These are phyloP conservation scores for Crocodylus rhombifer DNA, from an alignment of 2,797 vertebrate species.

Conservation along the genomic window DNA sequence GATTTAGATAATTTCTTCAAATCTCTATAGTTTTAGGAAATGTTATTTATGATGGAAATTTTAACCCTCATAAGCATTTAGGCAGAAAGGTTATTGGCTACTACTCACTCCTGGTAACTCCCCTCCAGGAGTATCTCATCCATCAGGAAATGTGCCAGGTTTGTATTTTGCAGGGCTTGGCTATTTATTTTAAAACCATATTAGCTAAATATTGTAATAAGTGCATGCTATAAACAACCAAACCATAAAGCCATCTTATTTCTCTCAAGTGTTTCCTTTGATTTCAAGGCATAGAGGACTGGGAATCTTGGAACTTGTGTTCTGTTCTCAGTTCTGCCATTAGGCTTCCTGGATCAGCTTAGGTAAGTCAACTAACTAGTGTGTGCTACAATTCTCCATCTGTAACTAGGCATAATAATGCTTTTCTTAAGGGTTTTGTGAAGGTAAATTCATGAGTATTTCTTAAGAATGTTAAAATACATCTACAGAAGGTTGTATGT, in stretches of 20 bases:
- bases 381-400: background rate
- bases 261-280: background rate
- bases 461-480: background rate
- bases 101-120: background rate
- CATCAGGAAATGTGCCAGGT: background rate
- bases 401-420: background rate
- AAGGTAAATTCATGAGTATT: constrained; percentile 30
- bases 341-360: constrained; percentile 22
- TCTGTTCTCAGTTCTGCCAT: background rate
- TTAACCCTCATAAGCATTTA: background rate
- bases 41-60: background rate
- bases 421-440: background rate
- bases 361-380: background rate
- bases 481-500: background rate
- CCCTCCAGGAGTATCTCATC: background rate
- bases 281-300: background rate
- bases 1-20: background rate
- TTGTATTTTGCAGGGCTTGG: fast-evolving
- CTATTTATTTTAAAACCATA: background rate
- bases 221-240: background rate
- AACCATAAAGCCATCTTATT: background rate
- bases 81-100: background rate
- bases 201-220: background rate
- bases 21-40: background rate
- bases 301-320: background rate